phyloP scores from a whole-genome alignment of 2,888 invertebrate species.

The Hydrotaea diabolus region DNA sequence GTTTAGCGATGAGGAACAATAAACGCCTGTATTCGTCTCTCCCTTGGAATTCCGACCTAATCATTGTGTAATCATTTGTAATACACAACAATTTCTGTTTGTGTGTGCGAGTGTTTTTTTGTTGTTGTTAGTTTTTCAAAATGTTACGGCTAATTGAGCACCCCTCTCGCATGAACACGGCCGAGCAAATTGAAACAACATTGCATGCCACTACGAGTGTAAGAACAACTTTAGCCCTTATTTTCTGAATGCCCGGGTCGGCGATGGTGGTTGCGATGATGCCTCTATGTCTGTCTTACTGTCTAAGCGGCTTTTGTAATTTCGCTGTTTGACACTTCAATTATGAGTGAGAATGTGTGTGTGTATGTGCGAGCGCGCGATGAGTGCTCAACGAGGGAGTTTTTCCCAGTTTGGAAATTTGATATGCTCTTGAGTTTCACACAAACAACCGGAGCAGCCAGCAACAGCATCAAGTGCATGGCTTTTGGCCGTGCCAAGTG shows the following conservation, averaged over 20 bases:
- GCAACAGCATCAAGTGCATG: slow-evolving; percentile 74
- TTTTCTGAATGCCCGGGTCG: neutral
- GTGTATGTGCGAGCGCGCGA: neutral
- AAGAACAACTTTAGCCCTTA: neutral
- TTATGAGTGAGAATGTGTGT: slow-evolving; percentile 50
- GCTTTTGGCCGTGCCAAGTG: slow-evolving; percentile 46
- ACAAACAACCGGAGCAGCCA: slow-evolving; percentile 8
- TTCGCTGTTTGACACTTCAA: slow-evolving; percentile 67
- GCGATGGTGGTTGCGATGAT: slow-evolving; percentile 38
- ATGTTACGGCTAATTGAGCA: slow-evolving; percentile 81
- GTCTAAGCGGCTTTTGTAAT: slow-evolving; percentile 66
- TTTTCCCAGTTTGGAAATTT: slow-evolving; percentile 69
- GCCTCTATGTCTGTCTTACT: slow-evolving; percentile 64
- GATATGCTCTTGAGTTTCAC: slow-evolving; percentile 72
- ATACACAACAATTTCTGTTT: slow-evolving; percentile 70
- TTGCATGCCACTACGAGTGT: slow-evolving; percentile 55
- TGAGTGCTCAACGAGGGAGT: slow-evolving; percentile 20
- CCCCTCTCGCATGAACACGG: slow-evolving; percentile 76
- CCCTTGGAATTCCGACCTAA: slow-evolving; percentile 72
- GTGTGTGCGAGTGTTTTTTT: too few relatives aligned
- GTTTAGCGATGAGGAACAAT: slow-evolving; percentile 19
- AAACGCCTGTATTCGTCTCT: neutral
- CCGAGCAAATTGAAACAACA: slow-evolving; percentile 34
- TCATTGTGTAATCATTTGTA: slow-evolving; percentile 79
- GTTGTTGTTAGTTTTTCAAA: slow-evolving; percentile 46